phyloP scores from a whole-genome alignment of 2,797 vertebrate species.

The Pygocentrus nattereri region DNA sequence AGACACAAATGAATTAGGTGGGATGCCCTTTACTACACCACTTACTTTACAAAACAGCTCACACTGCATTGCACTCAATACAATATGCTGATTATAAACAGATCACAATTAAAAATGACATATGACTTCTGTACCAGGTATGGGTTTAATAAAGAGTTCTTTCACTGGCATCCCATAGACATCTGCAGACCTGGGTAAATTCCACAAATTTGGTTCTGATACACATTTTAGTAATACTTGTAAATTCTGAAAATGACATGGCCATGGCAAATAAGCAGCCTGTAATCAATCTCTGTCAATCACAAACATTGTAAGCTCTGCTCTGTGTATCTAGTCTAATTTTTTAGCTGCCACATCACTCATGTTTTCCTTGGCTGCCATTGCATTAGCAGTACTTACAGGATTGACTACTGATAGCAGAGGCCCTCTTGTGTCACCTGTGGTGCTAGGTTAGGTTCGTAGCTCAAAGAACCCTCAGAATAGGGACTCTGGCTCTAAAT shows the following conservation, averaged over 20 bases:
- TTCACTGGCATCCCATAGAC: too few species aligned
- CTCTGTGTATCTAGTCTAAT: neutral
- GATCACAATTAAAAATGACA: too few species aligned
- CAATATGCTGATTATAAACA: neutral
- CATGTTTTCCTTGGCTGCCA: neutral
- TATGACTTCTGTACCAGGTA: too few species aligned
- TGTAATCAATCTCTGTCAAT: neutral
- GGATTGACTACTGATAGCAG: neutral
- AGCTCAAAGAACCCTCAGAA: neutral
- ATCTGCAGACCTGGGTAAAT: neutral
- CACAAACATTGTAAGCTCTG: neutral
- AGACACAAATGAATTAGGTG: neutral
- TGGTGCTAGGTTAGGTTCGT: neutral
- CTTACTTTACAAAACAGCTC: neutral
- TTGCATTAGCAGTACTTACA: neutral
- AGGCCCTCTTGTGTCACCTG: neutral
- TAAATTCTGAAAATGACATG: neutral
- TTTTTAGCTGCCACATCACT: neutral
- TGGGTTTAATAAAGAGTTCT: too few species aligned
- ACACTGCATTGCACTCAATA: neutral
- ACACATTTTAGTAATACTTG: too few species aligned
- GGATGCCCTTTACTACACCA: neutral
- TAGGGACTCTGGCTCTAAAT: neutral
- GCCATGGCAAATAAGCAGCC: neutral
- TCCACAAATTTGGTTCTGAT: too few species aligned